phyloP scores from a whole-genome alignment of 2,113 vertebrate species.

The Dasyprocta punctata region DNA sequence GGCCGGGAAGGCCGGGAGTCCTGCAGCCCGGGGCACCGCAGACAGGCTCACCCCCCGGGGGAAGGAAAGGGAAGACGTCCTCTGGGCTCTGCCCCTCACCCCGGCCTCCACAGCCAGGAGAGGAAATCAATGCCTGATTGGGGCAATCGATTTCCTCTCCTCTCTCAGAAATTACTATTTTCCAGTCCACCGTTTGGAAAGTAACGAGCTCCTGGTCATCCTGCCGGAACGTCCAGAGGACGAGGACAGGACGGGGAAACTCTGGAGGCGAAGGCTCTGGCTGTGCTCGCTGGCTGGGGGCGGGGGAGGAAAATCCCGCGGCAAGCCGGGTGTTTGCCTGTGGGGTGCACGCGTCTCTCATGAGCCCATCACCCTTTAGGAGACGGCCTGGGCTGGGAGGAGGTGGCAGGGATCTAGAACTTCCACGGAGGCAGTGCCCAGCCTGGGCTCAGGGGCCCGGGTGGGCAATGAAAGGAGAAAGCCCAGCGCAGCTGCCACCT shows the following conservation, averaged over 20 bases:
- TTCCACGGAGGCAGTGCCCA: background rate
- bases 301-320: fast-evolving
- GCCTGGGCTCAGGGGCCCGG: background rate
- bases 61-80: background rate
- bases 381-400: background rate
- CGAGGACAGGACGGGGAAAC: background rate
- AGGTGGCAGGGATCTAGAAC: background rate
- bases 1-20: fast-evolving
- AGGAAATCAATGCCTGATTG: fast-evolving
- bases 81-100: background rate
- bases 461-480: background rate
- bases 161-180: background rate
- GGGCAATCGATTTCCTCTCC: background rate
- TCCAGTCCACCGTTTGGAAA: background rate
- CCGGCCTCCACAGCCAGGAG: background rate
- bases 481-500: fast-evolving
- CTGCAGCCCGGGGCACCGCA: background rate
- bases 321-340: background rate
- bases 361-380: background rate
- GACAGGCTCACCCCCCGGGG: background rate
- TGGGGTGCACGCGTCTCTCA: background rate
- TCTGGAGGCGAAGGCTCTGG: background rate
- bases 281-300: background rate
- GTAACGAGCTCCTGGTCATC: background rate
- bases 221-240: background rate